Conservation (phyloP, 92 coral and sea anemone genomes). For the Metridium senile region DNA sequence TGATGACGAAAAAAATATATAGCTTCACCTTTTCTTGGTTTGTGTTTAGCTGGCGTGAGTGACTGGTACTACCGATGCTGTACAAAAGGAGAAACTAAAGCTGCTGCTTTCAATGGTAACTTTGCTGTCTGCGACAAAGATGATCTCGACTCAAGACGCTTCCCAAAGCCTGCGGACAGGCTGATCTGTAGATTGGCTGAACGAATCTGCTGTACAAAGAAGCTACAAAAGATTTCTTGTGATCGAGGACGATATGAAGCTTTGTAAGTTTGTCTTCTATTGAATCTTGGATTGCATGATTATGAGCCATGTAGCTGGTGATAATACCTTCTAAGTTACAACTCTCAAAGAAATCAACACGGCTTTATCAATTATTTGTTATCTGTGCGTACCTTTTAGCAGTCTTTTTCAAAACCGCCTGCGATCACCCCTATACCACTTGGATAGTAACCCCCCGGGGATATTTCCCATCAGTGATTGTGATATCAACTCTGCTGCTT, state of each 20-base stretch:
- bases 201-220: constrained; percentile 73
- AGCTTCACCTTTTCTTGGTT: background rate
- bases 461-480: too few species aligned
- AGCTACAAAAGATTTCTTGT: constrained; percentile 65
- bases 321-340: too few species aligned
- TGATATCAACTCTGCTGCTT: too few species aligned
- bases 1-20: background rate
- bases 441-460: too few species aligned
- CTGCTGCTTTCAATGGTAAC: constrained; percentile 10
- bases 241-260: constrained; percentile 76
- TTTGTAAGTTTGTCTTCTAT: too few species aligned
- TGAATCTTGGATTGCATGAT: too few species aligned
- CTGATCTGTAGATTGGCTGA: constrained; percentile 73
- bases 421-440: too few species aligned
- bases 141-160: constrained; percentile 69
- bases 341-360: too few species aligned
- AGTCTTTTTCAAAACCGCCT: too few species aligned
- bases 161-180: constrained; percentile 32
- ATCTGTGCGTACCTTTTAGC: too few species aligned
- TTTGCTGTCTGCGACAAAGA: constrained; percentile 66
- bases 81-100: constrained; percentile 56
- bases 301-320: too few species aligned
- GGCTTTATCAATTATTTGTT: too few species aligned
- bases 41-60: constrained; percentile 5
- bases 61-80: constrained; percentile 77